Conservation (phyloP, 2,888 invertebrate species). For the Gortyna flavago region DNA sequence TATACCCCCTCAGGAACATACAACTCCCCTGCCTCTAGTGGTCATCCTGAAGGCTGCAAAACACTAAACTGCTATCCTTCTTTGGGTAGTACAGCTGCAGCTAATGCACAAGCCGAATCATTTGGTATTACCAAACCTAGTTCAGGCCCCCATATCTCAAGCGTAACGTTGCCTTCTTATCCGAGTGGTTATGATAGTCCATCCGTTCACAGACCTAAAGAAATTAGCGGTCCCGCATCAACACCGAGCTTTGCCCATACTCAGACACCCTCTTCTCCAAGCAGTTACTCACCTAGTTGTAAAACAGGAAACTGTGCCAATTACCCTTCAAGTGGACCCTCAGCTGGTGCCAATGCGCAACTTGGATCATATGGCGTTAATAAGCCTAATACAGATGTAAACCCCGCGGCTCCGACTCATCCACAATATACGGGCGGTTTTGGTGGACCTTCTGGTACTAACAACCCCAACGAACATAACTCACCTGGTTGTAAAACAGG, state of each 20-base stretch:
- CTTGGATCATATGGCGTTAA: conserved; percentile 4
- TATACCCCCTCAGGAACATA: conserved; percentile 30
- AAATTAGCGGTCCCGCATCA: conserved; percentile 29
- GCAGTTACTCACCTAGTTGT: conserved; percentile 37
- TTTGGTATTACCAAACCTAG: conserved; percentile 43
- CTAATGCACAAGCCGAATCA: conserved; percentile 35
- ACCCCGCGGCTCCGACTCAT: neutral
- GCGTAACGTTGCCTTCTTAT: conserved; percentile 36
- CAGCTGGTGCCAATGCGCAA: conserved; percentile 22
- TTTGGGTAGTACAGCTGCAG: conserved; percentile 15
- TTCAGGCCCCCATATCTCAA: conserved; percentile 28
- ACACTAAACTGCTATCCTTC: conserved; percentile 49
- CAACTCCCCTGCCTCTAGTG: conserved; percentile 25
- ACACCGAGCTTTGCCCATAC: conserved; percentile 28
- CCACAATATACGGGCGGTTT: conserved; percentile 12
- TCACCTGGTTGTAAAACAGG: conserved; percentile 40
- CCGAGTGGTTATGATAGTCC: conserved; percentile 45
- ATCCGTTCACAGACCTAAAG: conserved; percentile 33
- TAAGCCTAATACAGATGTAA: neutral
- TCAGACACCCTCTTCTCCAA: conserved; percentile 25
- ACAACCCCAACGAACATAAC: conserved; percentile 46
- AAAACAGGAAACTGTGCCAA: conserved; percentile 46
- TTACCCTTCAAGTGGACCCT: conserved; percentile 6
- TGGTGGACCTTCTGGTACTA: conserved; percentile 25
- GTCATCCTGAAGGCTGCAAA: conserved; percentile 33